These are phyloP conservation scores for Malaclemys terrapin DNA, from an alignment of 2,113 vertebrate genomes.

Conservation along the genomic window DNA sequence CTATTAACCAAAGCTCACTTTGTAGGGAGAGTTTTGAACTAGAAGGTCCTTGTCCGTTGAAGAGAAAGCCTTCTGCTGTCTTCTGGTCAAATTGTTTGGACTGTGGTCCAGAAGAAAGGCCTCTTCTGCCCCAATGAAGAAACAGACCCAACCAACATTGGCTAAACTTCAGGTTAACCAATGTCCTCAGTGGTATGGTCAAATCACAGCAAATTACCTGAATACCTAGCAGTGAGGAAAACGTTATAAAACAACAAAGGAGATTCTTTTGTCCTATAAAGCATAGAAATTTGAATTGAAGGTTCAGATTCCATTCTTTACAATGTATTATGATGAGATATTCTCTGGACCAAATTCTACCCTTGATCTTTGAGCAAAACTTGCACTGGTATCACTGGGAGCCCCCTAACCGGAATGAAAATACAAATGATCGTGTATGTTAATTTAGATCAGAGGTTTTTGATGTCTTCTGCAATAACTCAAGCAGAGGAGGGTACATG, in stretches of 20 bases:
- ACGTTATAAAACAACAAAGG: neutral
- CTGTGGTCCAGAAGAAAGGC: neutral
- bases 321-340: neutral
- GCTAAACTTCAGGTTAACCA: neutral
- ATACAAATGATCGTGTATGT: accelerated
- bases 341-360: neutral
- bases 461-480: neutral
- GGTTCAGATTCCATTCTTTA: neutral
- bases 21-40: neutral
- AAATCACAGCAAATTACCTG: neutral
- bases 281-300: accelerated
- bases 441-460: neutral
- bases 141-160: neutral
- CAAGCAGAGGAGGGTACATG: neutral
- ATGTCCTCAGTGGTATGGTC: neutral
- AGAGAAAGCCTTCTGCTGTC: neutral
- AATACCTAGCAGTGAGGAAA: neutral
- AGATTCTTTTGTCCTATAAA: neutral
- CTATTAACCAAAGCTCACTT: neutral
- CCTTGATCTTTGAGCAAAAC: neutral
- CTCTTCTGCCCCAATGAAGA: neutral
- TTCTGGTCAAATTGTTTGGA: neutral
- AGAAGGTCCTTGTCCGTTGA: no score
- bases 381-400: neutral
- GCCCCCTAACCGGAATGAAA: accelerated